Evolutionary conservation across 2,797 vertebrate species (phyloP).

Genomic region (Coregonus suidteri): DNA sequence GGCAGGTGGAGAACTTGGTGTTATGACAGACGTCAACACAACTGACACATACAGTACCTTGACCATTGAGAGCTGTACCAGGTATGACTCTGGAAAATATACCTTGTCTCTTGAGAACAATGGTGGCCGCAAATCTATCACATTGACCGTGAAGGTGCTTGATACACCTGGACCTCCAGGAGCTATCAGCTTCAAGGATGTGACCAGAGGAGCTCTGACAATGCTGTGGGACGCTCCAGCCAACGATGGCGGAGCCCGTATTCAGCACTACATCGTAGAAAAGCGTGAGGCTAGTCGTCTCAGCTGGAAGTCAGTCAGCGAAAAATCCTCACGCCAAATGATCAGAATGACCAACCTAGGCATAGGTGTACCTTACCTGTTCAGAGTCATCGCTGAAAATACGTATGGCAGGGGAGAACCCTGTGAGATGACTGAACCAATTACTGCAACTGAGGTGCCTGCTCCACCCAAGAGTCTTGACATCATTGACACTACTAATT

Average conservation of each 20-base stretch:
- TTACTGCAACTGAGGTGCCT: conserved; percentile 94
- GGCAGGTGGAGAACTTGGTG: conserved; percentile 84
- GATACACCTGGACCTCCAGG: conserved; percentile 96
- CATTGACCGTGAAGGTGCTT: conserved; percentile 94
- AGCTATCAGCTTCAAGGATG: conserved; percentile 92
- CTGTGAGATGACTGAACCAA: conserved; percentile 90
- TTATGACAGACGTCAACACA: conserved; percentile 90
- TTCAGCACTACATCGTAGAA: conserved; percentile 93
- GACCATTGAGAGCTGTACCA: conserved; percentile 92
- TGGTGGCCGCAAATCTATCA: conserved; percentile 92
- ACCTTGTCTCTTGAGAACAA: conserved; percentile 94
- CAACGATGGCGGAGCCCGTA: conserved; percentile 90
- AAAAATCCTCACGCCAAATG: conserved; percentile 90
- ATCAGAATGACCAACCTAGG: conserved; percentile 85
- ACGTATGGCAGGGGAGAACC: conserved; percentile 93
- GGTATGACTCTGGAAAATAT: conserved; percentile 97
- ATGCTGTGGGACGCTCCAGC: conserved; percentile 96
- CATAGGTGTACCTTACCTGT: conserved; percentile 87
- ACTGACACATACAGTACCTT: conserved; percentile 90
- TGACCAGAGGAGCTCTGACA: conserved; percentile 89
- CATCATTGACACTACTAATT: conserved; percentile 90
- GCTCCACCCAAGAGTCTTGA: conserved; percentile 95
- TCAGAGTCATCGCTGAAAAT: conserved; percentile 93
- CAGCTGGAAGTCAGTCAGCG: conserved; percentile 92
- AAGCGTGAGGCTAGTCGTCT: conserved; percentile 94